Evolutionary conservation across 2,113 vertebrate genomes (phyloP).

Genomic region (Mandrillus leucophaeus): DNA sequence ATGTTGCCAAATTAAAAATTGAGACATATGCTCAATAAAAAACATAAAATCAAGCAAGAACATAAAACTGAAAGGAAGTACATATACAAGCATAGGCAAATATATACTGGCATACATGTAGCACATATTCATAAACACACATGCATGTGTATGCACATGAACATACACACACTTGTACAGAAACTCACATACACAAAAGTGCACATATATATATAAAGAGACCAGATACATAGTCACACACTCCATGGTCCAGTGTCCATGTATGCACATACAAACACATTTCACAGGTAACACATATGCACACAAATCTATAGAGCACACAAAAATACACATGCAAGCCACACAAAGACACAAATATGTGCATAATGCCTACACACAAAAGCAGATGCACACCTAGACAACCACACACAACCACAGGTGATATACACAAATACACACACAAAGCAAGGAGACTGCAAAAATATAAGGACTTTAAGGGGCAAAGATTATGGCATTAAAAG

Average conservation of each 20-base stretch:
- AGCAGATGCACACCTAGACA: background rate
- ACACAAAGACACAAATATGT: background rate
- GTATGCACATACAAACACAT: background rate
- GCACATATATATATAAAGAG: background rate
- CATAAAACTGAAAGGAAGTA: background rate
- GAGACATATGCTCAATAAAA: background rate
- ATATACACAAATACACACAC: background rate
- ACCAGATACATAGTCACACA: background rate
- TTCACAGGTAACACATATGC: background rate
- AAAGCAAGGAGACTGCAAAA: background rate
- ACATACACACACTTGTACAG: background rate
- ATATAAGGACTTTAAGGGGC: background rate
- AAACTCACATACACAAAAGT: background rate
- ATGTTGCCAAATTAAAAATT: conserved; percentile 13
- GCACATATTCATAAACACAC: background rate
- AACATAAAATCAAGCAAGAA: background rate
- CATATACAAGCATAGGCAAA: background rate
- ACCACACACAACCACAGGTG: background rate
- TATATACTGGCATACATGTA: background rate
- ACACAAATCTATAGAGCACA: background rate
- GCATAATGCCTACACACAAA: background rate
- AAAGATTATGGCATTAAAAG: background rate
- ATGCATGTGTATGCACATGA: background rate
- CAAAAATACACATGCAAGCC: background rate
- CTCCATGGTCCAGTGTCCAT: background rate